Evolutionary conservation across 2,888 invertebrate species (phyloP), one percentile per base, ranked within the genome.

Genomic region (Brachypterus glaber): DNA sequence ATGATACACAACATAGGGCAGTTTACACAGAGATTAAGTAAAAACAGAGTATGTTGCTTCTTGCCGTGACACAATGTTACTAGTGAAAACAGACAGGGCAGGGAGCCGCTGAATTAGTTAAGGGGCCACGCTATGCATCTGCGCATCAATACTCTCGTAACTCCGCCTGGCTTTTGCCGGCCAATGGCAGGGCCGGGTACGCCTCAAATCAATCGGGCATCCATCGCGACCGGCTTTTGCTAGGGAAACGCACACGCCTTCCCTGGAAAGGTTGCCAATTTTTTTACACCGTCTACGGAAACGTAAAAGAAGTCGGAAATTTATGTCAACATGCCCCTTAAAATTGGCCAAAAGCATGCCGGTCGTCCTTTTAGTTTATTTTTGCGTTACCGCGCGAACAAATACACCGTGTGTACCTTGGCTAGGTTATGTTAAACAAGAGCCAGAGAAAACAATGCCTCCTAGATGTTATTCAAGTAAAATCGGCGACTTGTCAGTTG

Each of bases 1-100:
- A 80, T 77, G 79, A 81, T 79, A 81, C 81, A 82, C 81, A 82
- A 82, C 82, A 82, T 77, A 70, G 66, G 67, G 70, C 69, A 75
- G 82, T 82, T 82, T 82, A 82, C 82, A 80, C 81, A 82, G 77
- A 64, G 68, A 69, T 67, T 67, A 67, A 69, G 70, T 67, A 67
- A 71, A 71, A 70, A 71, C 70, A 71, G 62, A 57, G 61, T 62
- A 65, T 66, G 67, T 67, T 64, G 66, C 68, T 68, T 64, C 67
- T 66, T 54, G 60, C 62, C 61, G 63, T 60, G 67, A 61, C 63
- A 58, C 64, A 64, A 64, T 66, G 66, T 66, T 65, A 67, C 66
- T 66, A 67, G 59, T 64, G 66, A 68, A 69, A 69, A 69, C 68
- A 69, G 60, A 58, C 59, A 13, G 68, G 52, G 56, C 64, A 66